Evolutionary conservation across 2,888 invertebrate species (phyloP), one percentile per base, ranked within the genome.

Genomic region (Flexamia atlantica): DNA sequence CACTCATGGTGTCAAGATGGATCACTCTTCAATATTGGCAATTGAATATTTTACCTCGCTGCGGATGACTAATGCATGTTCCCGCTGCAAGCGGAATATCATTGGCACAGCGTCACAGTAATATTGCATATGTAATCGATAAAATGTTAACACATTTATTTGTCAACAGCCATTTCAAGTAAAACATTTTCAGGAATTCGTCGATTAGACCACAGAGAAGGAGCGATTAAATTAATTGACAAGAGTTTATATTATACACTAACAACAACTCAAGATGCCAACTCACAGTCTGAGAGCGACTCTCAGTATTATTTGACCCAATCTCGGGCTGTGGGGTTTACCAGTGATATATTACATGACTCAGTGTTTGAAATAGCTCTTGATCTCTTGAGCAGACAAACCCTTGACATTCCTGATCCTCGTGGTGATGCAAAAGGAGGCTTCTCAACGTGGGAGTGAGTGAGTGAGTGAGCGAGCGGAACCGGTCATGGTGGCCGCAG

Each of bases 401-500:
- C 20, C 53, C 53, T 53, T 53, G 53, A 53, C 5, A 53, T 53
- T n/a, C 53, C 53, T 30, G 14, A 20, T 23, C 57, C 25, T 28
- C 1, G 64, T 1, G 64, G 30, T 64, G 64, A 64, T 64, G 64
- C 64, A 64, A 64, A 64, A 17, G 64, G 28, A 28, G 17, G 64
- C 30, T 57, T 57, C 57, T 20, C 3, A 3, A 20, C 17, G 20
- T 12, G 64, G 20, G 57, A n/a, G 40, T 23, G 46, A 72, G 72
- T 5, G 46, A 28, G 28, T 28, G 76, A n/a, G 42, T 7, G 25
- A 9, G 3, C 1, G 20, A 7, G 9, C 40, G 25, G 25, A 72
- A 72, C 50, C 50, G 76, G 42, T 76, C 76, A 50, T 20, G 46
- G 76, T 76, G 76, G 76, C 17, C 76, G 72, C 42, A 12, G 42